Conservation (phyloP, 2,888 invertebrate genomes). For the Acanthosoma haemorrhoidale region DNA sequence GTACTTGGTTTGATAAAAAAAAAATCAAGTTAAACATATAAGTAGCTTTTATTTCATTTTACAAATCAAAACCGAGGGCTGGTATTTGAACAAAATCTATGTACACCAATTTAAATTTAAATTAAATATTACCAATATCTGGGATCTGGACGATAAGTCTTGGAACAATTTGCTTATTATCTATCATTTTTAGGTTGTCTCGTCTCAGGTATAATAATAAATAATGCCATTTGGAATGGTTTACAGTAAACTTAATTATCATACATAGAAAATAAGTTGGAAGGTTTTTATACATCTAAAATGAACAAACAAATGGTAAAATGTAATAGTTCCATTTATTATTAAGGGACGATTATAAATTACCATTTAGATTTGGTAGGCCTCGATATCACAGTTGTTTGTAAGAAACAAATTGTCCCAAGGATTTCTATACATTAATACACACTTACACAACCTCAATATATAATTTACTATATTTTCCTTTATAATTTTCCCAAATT, state of each 20-base stretch:
- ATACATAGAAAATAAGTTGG: constrained; percentile 15
- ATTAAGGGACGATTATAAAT: constrained; percentile 15
- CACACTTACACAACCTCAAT: constrained; percentile 37
- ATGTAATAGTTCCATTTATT: constrained; percentile 7
- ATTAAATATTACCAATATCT: constrained; percentile 32
- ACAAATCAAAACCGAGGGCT: constrained; percentile 34
- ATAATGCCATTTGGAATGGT: constrained; percentile 31
- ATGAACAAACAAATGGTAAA: constrained; percentile 18
- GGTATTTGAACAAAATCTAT: constrained; percentile 36
- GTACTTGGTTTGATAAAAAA: constrained; percentile 11
- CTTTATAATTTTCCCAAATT: constrained; percentile 31
- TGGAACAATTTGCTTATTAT: constrained; percentile 33
- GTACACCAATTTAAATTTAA: constrained; percentile 35
- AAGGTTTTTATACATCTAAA: neutral
- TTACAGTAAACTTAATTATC: neutral
- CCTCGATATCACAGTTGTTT: constrained; percentile 26
- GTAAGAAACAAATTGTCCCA: constrained; percentile 31
- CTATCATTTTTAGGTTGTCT: neutral
- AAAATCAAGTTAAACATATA: constrained; percentile 37
- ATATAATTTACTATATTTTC: constrained; percentile 31
- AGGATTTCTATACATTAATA: constrained; percentile 31
- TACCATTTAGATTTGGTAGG: constrained; percentile 22
- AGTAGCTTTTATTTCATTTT: constrained; percentile 39
- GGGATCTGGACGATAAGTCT: constrained; percentile 35
- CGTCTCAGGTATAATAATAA: neutral